Percentiles rank a stretch among this genome's conserved stretches.
These are phyloP conservation scores for Heliornis fulica DNA, from an alignment of 2,113 vertebrate genomes.

Conservation along the genomic window DNA sequence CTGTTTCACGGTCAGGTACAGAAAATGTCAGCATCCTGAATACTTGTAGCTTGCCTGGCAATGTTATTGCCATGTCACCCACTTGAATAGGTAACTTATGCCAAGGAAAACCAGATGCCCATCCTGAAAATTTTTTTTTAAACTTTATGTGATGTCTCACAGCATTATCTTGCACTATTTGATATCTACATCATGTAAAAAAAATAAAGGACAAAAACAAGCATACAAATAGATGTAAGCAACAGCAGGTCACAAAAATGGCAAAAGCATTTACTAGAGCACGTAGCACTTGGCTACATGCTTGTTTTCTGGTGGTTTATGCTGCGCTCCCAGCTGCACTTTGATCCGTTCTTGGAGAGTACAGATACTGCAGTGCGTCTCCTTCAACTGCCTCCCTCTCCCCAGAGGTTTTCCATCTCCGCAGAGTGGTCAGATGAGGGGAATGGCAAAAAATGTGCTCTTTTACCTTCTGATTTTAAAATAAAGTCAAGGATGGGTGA, in stretches of 20 bases:
- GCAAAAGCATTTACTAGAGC: neutral
- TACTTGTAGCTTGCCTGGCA: neutral
- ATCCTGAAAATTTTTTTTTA: neutral
- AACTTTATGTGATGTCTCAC: neutral
- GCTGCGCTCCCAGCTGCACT: neutral
- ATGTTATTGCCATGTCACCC: neutral
- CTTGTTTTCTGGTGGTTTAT: neutral
- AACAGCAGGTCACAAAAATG: neutral
- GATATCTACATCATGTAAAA: neutral
- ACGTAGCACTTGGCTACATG: neutral
- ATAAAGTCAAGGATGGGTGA: neutral
- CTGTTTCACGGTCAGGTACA: neutral
- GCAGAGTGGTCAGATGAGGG: neutral
- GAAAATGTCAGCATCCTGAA: neutral
- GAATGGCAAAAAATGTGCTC: neutral
- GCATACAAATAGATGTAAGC: neutral
- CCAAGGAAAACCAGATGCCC: neutral
- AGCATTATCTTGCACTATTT: neutral
- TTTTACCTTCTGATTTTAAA: neutral
- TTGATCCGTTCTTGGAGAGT: neutral
- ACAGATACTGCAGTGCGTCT: neutral
- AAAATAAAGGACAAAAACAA: neutral
- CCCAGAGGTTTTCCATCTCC: neutral
- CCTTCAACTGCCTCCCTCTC: neutral
- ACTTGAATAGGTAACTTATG: neutral